Conservation (phyloP, 2,888 invertebrate species). For the Eustalomyia histrio region DNA sequence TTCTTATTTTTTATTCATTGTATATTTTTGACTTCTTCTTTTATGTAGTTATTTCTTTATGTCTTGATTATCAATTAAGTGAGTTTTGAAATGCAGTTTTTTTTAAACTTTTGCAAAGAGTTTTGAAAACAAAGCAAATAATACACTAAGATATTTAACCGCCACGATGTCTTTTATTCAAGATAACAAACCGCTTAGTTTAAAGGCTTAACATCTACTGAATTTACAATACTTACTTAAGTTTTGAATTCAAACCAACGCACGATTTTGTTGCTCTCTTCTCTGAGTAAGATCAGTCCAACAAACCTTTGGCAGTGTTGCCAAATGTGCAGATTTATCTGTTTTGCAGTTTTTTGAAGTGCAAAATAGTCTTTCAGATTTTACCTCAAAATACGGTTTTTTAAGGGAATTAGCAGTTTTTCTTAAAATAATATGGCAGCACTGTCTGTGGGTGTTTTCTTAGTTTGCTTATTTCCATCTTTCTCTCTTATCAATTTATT, state of each 20-base stretch:
- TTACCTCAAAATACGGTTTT: no score
- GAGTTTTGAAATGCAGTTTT: conserved; percentile 41
- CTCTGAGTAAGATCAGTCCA: conserved; percentile 24
- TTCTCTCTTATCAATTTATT: conserved; percentile 60
- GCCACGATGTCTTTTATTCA: conserved; percentile 6
- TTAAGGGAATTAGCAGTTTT: no score
- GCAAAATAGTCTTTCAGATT: no score
- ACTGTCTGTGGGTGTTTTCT: conserved; percentile 31
- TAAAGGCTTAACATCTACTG: conserved; percentile 59
- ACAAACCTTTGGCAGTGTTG: no score
- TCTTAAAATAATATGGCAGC: no score
- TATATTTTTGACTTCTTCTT: conserved; percentile 9
- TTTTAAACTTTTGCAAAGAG: neutral
- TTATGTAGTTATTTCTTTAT: conserved; percentile 11
- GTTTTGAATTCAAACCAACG: conserved; percentile 36
- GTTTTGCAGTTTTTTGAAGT: no score
- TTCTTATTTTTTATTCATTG: conserved; percentile 19
- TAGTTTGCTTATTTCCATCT: conserved; percentile 37
- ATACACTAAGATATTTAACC: neutral
- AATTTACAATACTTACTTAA: conserved; percentile 58
- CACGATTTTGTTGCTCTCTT: conserved; percentile 31
- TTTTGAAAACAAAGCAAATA: conserved; percentile 10
- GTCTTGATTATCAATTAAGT: conserved; percentile 45
- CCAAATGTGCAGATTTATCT: no score
- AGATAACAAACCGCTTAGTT: conserved; percentile 58